Evolutionary conservation across 1,140 invertebrate species (phyloP).

Genomic region (Hormaphis cornu): DNA sequence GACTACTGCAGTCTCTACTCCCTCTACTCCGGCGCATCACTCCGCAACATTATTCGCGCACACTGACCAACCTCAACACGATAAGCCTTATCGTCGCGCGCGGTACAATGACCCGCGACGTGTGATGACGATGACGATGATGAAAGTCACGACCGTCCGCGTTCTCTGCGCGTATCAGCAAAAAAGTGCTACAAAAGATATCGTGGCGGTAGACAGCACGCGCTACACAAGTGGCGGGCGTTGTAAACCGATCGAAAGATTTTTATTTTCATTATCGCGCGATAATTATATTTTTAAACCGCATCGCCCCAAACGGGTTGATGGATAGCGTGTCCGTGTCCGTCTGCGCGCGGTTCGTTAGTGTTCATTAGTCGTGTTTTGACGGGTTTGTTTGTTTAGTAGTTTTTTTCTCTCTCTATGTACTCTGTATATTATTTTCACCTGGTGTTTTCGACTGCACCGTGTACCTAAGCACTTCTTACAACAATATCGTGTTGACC

Average conservation of each 20-base stretch:
- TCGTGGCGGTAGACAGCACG: no score
- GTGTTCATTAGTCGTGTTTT: slow-evolving; percentile 29
- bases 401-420: neutral
- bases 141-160: neutral
- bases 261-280: neutral
- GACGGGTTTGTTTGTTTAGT: slow-evolving; percentile 25
- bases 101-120: neutral
- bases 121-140: neutral
- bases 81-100: neutral
- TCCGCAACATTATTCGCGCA: no score
- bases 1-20: no score
- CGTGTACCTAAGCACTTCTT: no score
- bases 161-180: no score
- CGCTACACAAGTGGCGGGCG: no score
- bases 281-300: neutral
- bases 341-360: slow-evolving; percentile 8
- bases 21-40: no score
- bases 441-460: neutral
- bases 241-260: neutral
- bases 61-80: slow-evolving; percentile 9
- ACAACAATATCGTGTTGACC: slow-evolving; percentile 3
- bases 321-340: slow-evolving; percentile 18
- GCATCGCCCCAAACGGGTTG: neutral
- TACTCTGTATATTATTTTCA: slow-evolving; percentile 2
- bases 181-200: no score